Percentiles rank a stretch among this genome's conserved stretches.
These are phyloP conservation scores for Leucoraja erinaceus DNA, from an alignment of 2,113 vertebrate species.

Conservation along the genomic window DNA sequence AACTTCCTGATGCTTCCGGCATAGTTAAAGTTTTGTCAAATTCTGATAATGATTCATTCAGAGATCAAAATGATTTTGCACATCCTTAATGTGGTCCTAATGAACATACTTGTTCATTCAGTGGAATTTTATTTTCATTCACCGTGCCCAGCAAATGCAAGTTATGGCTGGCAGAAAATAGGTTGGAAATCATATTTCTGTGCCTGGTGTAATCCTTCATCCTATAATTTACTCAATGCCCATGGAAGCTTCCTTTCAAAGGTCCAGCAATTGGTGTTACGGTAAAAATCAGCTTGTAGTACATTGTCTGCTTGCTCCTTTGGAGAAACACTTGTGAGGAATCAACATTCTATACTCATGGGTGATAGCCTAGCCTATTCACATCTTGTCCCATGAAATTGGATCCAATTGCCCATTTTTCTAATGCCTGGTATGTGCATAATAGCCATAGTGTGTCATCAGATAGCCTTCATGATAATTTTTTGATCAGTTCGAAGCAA, in stretches of 20 bases:
- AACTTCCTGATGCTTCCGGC: not conserved
- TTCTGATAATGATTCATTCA: not conserved
- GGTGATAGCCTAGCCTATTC: not conserved
- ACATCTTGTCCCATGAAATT: not conserved
- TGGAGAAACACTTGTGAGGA: not conserved
- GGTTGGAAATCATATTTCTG: not conserved
- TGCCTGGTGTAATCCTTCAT: not conserved
- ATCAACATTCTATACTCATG: not conserved
- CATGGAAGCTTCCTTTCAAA: not conserved
- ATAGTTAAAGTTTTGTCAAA: not conserved
- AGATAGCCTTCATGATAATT: no score
- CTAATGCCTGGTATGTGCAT: no score
- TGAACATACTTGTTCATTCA: not conserved
- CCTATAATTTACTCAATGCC: no score
- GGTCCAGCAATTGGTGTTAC: not conserved
- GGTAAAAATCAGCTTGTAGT: not conserved
- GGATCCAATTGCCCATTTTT: no score
- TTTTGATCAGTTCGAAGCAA: no score
- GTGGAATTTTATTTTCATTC: not conserved
- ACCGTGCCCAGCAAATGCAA: not conserved
- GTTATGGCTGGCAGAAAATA: not conserved
- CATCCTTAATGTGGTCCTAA: not conserved
- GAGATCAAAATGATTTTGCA: not conserved
- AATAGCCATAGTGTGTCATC: no score
- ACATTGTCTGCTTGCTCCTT: not conserved